Conservation (phyloP, 2,797 vertebrate species). For the Thalassophryne amazonica region DNA sequence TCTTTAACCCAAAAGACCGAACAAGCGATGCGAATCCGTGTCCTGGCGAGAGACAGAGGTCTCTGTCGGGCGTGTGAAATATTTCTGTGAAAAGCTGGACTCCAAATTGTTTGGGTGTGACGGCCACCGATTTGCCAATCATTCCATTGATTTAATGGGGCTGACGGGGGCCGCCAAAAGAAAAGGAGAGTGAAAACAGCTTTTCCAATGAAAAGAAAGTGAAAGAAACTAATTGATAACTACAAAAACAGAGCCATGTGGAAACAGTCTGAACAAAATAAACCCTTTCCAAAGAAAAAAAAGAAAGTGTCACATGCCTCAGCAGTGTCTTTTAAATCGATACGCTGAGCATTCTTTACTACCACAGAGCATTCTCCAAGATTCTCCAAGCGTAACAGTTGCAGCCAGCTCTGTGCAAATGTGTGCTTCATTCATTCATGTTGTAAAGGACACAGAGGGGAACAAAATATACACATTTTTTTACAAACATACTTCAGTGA, state of each 20-base stretch:
- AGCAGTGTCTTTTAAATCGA: background rate
- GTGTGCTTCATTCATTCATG: constrained; percentile 1
- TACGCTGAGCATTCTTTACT: background rate
- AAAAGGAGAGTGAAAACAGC: constrained; percentile 14
- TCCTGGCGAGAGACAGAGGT: constrained; percentile 33
- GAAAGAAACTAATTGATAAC: constrained; percentile 13
- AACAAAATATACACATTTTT: background rate
- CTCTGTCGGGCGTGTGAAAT: constrained; percentile 56
- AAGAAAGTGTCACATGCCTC: background rate
- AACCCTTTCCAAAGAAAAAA: background rate
- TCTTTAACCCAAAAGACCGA: constrained; percentile 25
- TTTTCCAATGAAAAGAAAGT: constrained; percentile 27
- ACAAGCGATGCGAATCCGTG: constrained; percentile 28
- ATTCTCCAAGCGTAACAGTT: background rate
- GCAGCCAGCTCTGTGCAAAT: background rate
- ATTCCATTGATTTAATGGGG: constrained; percentile 48
- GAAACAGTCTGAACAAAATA: background rate
- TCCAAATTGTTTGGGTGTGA: constrained; percentile 49
- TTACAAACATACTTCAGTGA: background rate
- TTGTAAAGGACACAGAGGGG: background rate
- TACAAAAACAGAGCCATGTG: background rate
- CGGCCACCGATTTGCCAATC: constrained; percentile 44
- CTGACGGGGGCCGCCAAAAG: constrained; percentile 40
- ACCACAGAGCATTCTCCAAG: background rate
- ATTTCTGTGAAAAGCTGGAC: constrained; percentile 48